phyloP scores from a whole-genome alignment of 2,113 vertebrate species.

The Gymnobelideus leadbeateri region DNA sequence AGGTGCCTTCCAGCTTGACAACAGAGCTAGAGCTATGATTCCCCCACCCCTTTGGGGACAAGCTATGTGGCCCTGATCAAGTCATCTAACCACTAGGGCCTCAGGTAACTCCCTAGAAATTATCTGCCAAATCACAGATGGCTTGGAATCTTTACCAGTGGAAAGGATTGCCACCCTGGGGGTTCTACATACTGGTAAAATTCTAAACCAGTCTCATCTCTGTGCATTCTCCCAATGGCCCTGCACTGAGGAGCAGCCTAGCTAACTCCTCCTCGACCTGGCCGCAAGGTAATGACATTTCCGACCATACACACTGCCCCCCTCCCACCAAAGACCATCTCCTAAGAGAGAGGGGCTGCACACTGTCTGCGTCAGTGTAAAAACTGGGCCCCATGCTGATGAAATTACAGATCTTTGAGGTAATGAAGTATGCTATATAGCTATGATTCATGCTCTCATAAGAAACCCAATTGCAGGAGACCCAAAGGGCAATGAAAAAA shows the following conservation, averaged over 20 bases:
- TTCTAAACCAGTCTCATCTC: not conserved
- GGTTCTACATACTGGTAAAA: not conserved
- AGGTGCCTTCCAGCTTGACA: not conserved
- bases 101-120: not conserved
- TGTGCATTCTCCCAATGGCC: not conserved
- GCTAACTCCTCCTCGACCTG: not conserved
- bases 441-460: conserved; percentile 2
- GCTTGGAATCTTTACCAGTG: not conserved
- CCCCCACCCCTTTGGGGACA: not conserved
- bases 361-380: not conserved
- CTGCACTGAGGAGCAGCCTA: not conserved
- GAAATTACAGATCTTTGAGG: not conserved
- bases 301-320: not conserved
- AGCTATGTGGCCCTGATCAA: not conserved
- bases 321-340: not conserved
- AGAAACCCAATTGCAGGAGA: not conserved
- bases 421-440: not conserved
- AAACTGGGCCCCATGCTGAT: not conserved
- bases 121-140: not conserved
- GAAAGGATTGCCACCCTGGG: not conserved
- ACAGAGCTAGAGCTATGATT: not conserved
- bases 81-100: not conserved
- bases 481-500: not conserved
- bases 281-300: not conserved
- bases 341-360: not conserved